Percentiles rank a stretch among this genome's conserved stretches.
Conservation (phyloP, 2,797 vertebrate genomes). For the Poecilia gillii region DNA sequence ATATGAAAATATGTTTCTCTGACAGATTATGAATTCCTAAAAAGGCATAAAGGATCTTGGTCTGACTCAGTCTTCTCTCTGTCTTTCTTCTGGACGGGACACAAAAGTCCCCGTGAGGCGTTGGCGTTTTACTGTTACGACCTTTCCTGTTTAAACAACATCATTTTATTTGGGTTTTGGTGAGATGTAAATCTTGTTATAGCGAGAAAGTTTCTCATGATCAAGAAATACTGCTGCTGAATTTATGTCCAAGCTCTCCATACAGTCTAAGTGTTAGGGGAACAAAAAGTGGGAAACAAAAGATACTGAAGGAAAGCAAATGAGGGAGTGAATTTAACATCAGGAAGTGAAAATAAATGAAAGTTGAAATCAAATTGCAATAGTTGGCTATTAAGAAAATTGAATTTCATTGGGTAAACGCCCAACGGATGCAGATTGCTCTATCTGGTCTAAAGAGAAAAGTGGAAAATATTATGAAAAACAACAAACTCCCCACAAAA, state of each 20-base stretch:
- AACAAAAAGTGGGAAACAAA: background rate
- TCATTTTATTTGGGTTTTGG: background rate
- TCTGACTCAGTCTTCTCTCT: background rate
- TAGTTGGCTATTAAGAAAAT: background rate
- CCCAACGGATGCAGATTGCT: background rate
- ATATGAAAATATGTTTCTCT: background rate
- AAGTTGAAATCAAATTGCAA: background rate
- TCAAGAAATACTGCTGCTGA: background rate
- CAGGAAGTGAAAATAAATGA: background rate
- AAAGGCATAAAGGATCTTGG: background rate
- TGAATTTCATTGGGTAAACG: background rate
- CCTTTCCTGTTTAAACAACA: no score
- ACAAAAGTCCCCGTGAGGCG: background rate
- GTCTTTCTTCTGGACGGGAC: background rate
- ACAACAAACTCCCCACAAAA: background rate
- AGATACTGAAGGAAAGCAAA: background rate
- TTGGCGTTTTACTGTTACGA: background rate
- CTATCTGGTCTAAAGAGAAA: background rate
- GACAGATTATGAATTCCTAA: background rate
- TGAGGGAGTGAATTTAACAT: background rate
- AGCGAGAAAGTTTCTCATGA: background rate
- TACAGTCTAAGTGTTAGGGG: background rate
- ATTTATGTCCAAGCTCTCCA: background rate
- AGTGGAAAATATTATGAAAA: background rate
- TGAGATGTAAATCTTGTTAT: background rate